Base-by-base conservation (phyloP, 2,888 invertebrate species). In the Chrysolina oricalcia region DNA sequence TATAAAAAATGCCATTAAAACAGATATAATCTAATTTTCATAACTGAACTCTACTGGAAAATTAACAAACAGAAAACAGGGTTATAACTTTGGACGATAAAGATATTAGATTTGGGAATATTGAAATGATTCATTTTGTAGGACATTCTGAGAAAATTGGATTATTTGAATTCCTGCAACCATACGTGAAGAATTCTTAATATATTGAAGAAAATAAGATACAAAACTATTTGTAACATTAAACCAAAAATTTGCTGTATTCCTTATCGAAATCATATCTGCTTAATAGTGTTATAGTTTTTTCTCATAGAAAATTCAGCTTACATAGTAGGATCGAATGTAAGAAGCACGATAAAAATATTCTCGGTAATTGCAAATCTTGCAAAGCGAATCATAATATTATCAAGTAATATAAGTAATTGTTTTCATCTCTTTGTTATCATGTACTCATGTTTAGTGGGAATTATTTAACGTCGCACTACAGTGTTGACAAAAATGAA, bases 381-480 rank as follows among this genome's bases (percentile, higher is more conserved):
- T 80, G 80, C 81, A 46, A 74, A 78, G 72, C 73, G 70, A 78
- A 81, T 78, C 81, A 78, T 59, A 80, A 77, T 75, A 78, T 81
- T 81, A 83, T 82, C 82, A 79, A 81, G 83, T 80, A 82, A 83
- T 77, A 76, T 81, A 81, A 82, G 81, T 80, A 75, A 79, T 78
- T 80, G 81, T 81, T 80, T 80, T 76, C 65, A 72, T 78, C 71
- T 78, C 73, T 56, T 75, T 71, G 65, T 71, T 74, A 50, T 68
- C 68, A 56, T 53, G 68, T 68, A 68, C 68, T 68, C 68, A 41
- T 68, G 68, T 68, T 68, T 68, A 17, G 56, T 68, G 68, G 53
- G 68, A 68, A 68, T 53, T 68, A 68, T 21, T 68, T 68, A 68
- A 17, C 23, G 40, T 19, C 43, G 59, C n/a, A 6, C 5, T 59